Evolutionary conservation across 2,797 vertebrate genomes (phyloP).

Genomic region (Carcharodon carcharias): DNA sequence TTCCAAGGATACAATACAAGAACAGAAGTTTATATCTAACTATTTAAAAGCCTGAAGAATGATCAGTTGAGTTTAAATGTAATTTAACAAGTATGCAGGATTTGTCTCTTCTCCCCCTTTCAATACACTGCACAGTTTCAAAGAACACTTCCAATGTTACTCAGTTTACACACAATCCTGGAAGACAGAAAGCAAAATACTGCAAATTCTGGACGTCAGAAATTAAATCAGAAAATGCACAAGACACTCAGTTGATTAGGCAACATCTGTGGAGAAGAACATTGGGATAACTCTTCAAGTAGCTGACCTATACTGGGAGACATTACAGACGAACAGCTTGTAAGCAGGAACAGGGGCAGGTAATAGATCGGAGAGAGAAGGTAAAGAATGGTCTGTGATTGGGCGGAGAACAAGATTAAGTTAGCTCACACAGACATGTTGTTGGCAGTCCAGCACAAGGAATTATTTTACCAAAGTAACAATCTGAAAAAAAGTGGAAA

Average conservation of each 20-base stretch:
- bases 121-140: neutral
- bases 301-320: neutral
- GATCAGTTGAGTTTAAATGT: neutral
- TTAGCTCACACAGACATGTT: neutral
- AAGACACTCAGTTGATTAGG: neutral
- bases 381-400: neutral
- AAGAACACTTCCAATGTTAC: neutral
- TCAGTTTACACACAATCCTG: neutral
- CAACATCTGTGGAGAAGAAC: neutral
- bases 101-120: neutral
- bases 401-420: neutral
- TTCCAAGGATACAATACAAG: neutral
- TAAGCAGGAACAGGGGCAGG: neutral
- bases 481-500: neutral
- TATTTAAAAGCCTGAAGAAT: neutral
- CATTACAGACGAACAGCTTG: neutral
- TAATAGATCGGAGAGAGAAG: neutral
- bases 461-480: neutral
- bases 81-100: neutral
- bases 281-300: neutral
- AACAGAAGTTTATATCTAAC: neutral
- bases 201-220: neutral
- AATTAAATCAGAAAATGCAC: neutral
- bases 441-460: neutral
- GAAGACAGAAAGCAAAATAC: neutral